Evolutionary conservation across 2,797 vertebrate species (phyloP).

Genomic region (Pangasius macronema): DNA sequence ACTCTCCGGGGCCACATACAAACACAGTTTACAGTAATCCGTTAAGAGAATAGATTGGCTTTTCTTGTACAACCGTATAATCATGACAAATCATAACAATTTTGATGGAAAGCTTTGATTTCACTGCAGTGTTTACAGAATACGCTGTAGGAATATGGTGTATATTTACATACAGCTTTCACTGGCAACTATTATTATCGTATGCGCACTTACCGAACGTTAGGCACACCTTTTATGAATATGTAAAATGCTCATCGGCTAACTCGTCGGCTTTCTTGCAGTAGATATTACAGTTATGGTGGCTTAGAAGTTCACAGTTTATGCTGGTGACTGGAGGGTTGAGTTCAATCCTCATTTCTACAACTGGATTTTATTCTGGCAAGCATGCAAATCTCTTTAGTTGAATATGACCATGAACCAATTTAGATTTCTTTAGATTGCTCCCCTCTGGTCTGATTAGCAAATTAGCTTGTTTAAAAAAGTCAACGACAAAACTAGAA

Average conservation of each 20-base stretch:
- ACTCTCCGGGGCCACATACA: conserved; percentile 1
- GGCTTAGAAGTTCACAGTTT: neutral
- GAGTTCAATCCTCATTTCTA: neutral
- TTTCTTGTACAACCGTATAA: neutral
- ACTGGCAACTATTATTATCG: neutral
- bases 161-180: neutral
- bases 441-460: neutral
- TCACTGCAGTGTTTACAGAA: neutral
- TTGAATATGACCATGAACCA: neutral
- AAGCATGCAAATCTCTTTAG: neutral
- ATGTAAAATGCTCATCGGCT: neutral
- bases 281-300: neutral
- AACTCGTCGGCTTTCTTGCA: neutral
- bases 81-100: neutral
- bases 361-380: neutral
- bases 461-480: neutral
- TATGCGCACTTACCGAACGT: neutral
- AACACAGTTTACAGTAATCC: conserved; percentile 9
- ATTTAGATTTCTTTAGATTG: neutral
- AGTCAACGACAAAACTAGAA: neutral
- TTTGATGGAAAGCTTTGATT: conserved; percentile 17
- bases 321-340: neutral
- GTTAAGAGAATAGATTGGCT: neutral
- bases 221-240: neutral
- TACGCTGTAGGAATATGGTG: neutral